Base-by-base conservation (phyloP, 1,140 invertebrate genomes). In the Campoletis sonorensis region DNA sequence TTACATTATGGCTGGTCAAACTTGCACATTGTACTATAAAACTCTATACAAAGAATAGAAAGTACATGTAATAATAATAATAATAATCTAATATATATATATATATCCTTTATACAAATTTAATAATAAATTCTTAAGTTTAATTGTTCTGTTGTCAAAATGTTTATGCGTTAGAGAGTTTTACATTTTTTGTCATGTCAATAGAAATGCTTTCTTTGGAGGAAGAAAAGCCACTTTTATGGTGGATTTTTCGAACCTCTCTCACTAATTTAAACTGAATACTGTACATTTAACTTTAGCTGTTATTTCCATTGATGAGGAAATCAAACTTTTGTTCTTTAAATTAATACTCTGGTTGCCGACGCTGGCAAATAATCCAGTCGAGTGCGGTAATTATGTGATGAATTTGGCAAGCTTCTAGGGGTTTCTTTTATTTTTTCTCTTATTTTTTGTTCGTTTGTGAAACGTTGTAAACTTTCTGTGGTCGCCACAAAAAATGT, bases 1-100 rank as follows among this genome's bases (percentile, higher is more conserved):
- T 79, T 81, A 81, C 68, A 68, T 58, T 83, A 81, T 83, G 82
- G 82, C 82, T 83, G 76, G 70, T 83, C 78, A 81, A 73, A 81
- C 58, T 80, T 79, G 82, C 82, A 79, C 79, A 81, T 83, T 83
- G 76, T 79, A 83, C 82, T 80, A 64, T 64, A 18, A 72, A 78
- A 79, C 70, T 71, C 75, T 71, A 72, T 71, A 79, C 76, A 79
- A 54, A 81, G 26, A 73, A 78, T 70, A 77, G 45, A 81, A 81
- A 67, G 72, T 78, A 68, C 68, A 70, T 45, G 51, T 68, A 77
- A 49, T 37, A 61, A 73, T 70, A 72, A 77, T 78, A 79, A 81
- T 76, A 83, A 73, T 18, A 27, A 27, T 23, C 21, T 79, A 67
- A 16, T 18, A 67, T 67, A 40, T n/a, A 79, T 54, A 21, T 18